Conservation (phyloP, 2,888 invertebrate genomes). For the Oxystoma pomonae region DNA sequence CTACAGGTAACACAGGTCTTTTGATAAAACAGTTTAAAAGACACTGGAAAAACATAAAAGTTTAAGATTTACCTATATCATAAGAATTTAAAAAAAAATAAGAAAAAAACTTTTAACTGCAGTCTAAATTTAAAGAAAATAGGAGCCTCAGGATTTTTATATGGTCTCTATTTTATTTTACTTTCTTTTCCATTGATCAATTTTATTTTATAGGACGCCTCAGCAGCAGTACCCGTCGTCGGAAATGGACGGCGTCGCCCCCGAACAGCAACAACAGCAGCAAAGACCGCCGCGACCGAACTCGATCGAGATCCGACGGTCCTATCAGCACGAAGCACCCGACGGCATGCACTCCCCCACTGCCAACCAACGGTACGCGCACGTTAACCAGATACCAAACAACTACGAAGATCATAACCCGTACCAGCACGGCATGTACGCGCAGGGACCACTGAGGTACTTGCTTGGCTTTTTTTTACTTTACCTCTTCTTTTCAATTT, state of each 20-base stretch:
- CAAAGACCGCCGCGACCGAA: conserved; percentile 75
- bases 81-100: no score
- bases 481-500: no score
- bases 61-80: no score
- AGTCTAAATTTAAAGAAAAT: no score
- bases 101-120: neutral
- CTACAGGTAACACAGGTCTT: conserved; percentile 34
- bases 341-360: conserved; percentile 43
- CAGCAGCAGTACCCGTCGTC: conserved; percentile 44
- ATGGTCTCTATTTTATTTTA: no score
- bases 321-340: conserved; percentile 48
- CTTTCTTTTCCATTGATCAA: no score
- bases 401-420: conserved; percentile 43
- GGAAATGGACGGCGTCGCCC: conserved; percentile 23
- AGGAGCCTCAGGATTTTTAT: no score
- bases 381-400: conserved; percentile 16
- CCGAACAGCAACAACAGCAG: conserved; percentile 52
- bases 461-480: no score
- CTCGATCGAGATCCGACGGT: conserved; percentile 77
- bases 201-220: conserved; percentile 48
- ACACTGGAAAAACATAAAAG: no score
- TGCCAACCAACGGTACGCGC: conserved; percentile 12
- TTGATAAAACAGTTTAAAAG: no score
- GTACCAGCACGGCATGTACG: conserved; percentile 44
- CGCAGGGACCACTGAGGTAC: conserved; percentile 43